phyloP scores from a whole-genome alignment of 2,113 vertebrate genomes.

The Carassius auratus region DNA sequence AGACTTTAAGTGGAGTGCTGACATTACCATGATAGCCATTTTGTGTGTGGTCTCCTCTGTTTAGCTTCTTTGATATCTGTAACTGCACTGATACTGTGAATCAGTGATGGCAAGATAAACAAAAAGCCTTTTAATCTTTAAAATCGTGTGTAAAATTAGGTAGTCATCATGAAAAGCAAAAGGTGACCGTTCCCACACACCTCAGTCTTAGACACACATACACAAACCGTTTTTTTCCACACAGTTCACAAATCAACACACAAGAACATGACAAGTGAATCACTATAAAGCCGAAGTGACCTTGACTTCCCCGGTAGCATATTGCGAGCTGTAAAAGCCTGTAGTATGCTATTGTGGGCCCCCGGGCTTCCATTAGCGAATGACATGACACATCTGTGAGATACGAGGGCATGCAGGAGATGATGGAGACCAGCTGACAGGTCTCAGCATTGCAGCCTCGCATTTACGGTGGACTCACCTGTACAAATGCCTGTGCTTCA shows the following conservation, averaged over 20 bases:
- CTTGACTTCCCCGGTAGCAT: conserved; percentile 68
- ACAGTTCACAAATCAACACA: conserved; percentile 71
- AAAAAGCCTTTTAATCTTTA: neutral
- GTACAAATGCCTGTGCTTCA: conserved; percentile 31
- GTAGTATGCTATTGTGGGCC: conserved; percentile 74
- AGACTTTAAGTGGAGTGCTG: neutral
- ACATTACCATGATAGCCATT: neutral
- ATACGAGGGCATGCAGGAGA: conserved; percentile 53
- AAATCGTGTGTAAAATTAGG: neutral
- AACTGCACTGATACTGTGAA: neutral
- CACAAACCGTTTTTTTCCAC: conserved; percentile 31
- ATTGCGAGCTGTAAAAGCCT: conserved; percentile 74
- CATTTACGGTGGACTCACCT: conserved; percentile 58
- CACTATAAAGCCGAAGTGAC: conserved; percentile 71
- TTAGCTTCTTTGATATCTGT: neutral
- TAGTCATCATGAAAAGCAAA: neutral
- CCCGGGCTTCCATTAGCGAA: conserved; percentile 75
- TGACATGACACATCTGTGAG: conserved; percentile 72
- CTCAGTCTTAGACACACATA: neutral
- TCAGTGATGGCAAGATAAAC: neutral
- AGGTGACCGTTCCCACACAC: neutral
- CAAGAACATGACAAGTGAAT: conserved; percentile 71
- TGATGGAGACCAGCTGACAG: conserved; percentile 72
- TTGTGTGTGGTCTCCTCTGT: neutral
- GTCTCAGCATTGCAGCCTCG: conserved; percentile 56